Percentiles rank a stretch among this genome's conserved stretches.
These are phyloP conservation scores for Pipra filicauda DNA, from an alignment of 2,113 vertebrate genomes.

Conservation along the genomic window DNA sequence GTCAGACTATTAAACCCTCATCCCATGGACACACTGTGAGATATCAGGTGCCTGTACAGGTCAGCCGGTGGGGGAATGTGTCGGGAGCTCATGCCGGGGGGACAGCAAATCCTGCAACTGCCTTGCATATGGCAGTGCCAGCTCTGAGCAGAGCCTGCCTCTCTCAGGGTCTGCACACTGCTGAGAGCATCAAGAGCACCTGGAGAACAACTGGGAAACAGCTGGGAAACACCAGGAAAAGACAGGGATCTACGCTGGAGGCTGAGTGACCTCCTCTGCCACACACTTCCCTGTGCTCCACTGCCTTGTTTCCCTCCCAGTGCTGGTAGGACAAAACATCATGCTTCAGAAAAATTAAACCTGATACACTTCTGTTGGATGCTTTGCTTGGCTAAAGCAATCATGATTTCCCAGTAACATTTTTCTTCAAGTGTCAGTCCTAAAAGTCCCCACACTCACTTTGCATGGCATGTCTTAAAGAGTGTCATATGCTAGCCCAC, in stretches of 20 bases:
- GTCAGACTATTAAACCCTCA: neutral
- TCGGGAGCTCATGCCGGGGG: neutral
- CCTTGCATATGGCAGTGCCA: accelerated
- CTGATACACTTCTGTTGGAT: neutral
- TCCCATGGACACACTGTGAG: neutral
- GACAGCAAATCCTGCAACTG: neutral
- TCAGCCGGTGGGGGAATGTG: accelerated
- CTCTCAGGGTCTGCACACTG: neutral
- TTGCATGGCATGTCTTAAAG: neutral
- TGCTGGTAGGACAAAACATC: neutral
- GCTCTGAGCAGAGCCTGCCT: neutral
- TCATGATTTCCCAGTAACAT: neutral
- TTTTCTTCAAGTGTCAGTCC: neutral
- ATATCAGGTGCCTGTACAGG: neutral
- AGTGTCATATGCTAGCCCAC: neutral
- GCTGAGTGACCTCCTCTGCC: neutral
- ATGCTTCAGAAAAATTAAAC: neutral
- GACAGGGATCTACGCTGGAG: accelerated
- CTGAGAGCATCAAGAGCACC: neutral
- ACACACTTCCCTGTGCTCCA: accelerated
- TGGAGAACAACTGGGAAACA: neutral
- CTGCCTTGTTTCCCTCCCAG: neutral
- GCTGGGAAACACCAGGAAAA: neutral
- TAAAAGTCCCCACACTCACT: neutral
- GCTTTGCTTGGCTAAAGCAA: neutral